These are phyloP conservation scores for Synanthedon myopaeformis DNA, from an alignment of 2,888 invertebrate genomes.

Conservation along the genomic window DNA sequence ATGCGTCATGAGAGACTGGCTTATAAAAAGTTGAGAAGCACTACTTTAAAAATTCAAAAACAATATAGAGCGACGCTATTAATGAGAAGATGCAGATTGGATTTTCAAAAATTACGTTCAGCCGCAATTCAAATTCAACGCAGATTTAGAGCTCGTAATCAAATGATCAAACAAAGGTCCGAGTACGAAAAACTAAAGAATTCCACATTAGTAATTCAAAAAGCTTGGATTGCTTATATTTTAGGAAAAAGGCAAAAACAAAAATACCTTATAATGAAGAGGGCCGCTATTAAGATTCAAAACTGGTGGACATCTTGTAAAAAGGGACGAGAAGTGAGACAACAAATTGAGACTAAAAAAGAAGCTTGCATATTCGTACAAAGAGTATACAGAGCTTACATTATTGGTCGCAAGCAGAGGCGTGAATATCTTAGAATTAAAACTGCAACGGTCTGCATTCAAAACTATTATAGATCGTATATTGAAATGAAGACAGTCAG, in stretches of 20 bases:
- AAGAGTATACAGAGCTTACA: slow-evolving; percentile 34
- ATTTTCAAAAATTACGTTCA: slow-evolving; percentile 26
- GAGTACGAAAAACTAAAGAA: slow-evolving; percentile 27
- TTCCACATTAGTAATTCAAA: slow-evolving; percentile 45
- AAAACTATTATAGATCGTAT: slow-evolving; percentile 47
- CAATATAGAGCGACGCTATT: slow-evolving; percentile 37
- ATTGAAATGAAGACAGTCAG: slow-evolving; percentile 33
- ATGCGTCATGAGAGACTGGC: slow-evolving; percentile 35
- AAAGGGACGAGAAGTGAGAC: slow-evolving; percentile 23
- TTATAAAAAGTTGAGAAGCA: slow-evolving; percentile 18
- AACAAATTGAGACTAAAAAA: slow-evolving; percentile 27
- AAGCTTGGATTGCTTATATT: slow-evolving; percentile 37
- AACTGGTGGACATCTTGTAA: slow-evolving; percentile 46
- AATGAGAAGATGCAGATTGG: slow-evolving; percentile 24
- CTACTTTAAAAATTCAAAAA: slow-evolving; percentile 35
- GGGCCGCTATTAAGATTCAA: slow-evolving; percentile 50
- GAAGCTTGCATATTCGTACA: slow-evolving; percentile 34
- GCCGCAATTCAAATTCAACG: slow-evolving; percentile 46
- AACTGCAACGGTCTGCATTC: slow-evolving; percentile 37
- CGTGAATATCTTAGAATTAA: slow-evolving; percentile 26
- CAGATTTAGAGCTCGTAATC: slow-evolving; percentile 39
- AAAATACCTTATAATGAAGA: slow-evolving; percentile 31
- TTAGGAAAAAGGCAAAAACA: slow-evolving; percentile 27
- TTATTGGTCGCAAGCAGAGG: slow-evolving; percentile 29
- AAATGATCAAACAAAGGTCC: slow-evolving; percentile 34